Percentiles rank a stretch among this genome's conserved stretches.
Evolutionary conservation across 2,113 vertebrate species (phyloP).

Genomic region (Dryoscopus gambensis): DNA sequence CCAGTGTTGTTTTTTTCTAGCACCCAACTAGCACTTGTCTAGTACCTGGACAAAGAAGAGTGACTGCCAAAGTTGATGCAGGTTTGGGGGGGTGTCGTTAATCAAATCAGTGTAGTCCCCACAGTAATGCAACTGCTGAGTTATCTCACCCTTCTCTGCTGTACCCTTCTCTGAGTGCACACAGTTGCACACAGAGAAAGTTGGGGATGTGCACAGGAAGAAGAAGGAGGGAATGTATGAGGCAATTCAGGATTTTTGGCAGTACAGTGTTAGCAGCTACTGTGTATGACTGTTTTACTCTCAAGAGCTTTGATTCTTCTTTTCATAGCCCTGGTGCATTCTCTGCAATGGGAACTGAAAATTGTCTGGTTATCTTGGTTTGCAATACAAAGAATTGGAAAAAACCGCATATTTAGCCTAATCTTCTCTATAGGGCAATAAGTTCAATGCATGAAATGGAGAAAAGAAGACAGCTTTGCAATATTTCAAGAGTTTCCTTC

Average conservation of each 20-base stretch:
- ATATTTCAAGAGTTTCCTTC: not conserved
- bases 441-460: not conserved
- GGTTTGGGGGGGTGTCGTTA: not conserved
- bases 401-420: not conserved
- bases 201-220: accelerated
- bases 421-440: not conserved
- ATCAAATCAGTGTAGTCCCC: not conserved
- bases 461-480: not conserved
- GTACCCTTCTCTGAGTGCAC: not conserved
- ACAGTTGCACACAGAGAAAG: accelerated
- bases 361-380: not conserved
- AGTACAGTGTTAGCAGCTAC: not conserved
- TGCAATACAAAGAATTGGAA: not conserved
- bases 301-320: not conserved
- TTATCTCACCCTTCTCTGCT: not conserved
- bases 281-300: not conserved
- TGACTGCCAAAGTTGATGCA: not conserved
- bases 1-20: not conserved
- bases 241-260: not conserved
- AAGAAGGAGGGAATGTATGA: not conserved
- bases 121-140: not conserved
- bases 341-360: not conserved
- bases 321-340: not conserved
- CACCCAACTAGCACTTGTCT: not conserved
- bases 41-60: not conserved